Percentiles rank a stretch among this genome's conserved stretches.
These are phyloP conservation scores for Sarcophaga caerulescens DNA, from an alignment of 2,888 invertebrate genomes.

Conservation along the genomic window DNA sequence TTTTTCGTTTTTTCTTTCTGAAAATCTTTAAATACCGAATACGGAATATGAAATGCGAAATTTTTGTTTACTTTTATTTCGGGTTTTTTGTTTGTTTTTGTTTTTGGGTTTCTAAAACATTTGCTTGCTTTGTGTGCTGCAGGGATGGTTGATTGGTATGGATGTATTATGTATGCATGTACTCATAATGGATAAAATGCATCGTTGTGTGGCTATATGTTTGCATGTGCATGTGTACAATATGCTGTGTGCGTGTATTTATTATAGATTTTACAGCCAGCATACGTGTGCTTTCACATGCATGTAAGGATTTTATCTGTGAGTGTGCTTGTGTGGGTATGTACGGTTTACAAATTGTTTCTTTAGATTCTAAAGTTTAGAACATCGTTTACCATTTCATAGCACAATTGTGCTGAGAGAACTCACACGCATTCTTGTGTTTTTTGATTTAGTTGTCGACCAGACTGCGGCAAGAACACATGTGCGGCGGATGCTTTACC, in stretches of 20 bases:
- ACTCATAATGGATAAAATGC: neutral
- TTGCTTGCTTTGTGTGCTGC: slow-evolving; percentile 3
- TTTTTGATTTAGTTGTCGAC: no score
- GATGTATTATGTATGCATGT: slow-evolving; percentile 7
- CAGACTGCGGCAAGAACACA: no score
- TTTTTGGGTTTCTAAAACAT: neutral
- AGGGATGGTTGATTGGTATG: neutral
- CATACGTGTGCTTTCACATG: slow-evolving; percentile 8
- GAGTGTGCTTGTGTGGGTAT: neutral
- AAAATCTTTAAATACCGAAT: slow-evolving; percentile 26
- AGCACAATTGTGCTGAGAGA: no score
- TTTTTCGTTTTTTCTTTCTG: neutral
- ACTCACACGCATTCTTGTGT: no score
- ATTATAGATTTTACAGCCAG: neutral
- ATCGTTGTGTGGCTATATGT: no score
- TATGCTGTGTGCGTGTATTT: neutral
- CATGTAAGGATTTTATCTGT: neutral
- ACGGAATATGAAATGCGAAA: neutral
- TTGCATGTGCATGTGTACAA: neutral
- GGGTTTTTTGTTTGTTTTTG: no score
- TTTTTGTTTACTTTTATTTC: neutral
- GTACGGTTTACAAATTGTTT: slow-evolving; percentile 44
- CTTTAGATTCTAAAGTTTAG: no score
- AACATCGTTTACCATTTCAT: no score
- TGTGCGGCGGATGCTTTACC: no score